phyloP scores from a whole-genome alignment of 2,888 invertebrate genomes.

The Flexamia atlantica region DNA sequence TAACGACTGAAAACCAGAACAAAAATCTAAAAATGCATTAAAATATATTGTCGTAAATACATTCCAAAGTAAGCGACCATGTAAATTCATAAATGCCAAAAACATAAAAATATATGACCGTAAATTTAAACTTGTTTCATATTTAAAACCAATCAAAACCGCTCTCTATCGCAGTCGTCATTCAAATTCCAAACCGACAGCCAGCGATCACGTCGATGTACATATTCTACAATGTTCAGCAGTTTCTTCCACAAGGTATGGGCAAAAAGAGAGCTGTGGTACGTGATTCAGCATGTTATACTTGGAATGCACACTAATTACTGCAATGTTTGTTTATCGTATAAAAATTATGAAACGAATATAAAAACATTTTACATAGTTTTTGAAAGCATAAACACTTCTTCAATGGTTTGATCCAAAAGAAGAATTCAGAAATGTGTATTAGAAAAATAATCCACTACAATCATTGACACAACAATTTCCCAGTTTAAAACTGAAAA shows the following conservation, averaged over 20 bases:
- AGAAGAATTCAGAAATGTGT: no score
- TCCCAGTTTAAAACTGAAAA: no score
- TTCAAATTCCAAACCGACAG: conserved; percentile 2
- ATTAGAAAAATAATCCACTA: no score
- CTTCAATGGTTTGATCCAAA: no score
- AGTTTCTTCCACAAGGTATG: background rate
- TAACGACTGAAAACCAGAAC: no score
- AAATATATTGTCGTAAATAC: no score
- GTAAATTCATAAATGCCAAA: no score
- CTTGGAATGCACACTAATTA: background rate
- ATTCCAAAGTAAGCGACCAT: no score
- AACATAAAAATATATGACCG: no score
- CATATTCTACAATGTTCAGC: background rate
- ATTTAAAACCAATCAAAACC: background rate
- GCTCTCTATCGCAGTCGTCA: background rate
- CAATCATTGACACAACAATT: no score
- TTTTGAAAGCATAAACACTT: background rate
- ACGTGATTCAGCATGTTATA: conserved; percentile 9
- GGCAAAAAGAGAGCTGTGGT: background rate
- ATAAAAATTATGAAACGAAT: background rate
- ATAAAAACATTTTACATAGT: background rate
- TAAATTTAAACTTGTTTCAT: no score
- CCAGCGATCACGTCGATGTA: background rate
- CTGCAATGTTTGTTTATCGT: background rate
- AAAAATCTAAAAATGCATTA: no score